Conservation (phyloP, 2,113 vertebrate genomes). For the Lucifuga dentata region DNA sequence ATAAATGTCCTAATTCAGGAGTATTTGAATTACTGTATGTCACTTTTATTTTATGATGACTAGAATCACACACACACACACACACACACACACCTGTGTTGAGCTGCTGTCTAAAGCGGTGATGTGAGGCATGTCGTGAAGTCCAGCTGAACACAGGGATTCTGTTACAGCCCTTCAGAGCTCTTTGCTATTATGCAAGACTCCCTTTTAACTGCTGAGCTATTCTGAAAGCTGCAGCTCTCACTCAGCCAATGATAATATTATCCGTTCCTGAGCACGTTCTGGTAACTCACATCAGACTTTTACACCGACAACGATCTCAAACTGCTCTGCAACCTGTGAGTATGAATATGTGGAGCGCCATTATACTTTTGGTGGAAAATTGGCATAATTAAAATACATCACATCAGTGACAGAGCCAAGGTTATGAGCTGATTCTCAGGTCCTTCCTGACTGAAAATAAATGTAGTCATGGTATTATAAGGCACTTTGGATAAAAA, state of each 20-base stretch:
- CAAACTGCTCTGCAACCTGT: neutral
- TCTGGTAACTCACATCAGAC: constrained; percentile 2
- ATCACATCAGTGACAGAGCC: neutral
- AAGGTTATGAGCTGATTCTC: neutral
- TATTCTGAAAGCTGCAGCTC: constrained; percentile 28
- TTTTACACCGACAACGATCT: constrained; percentile 8
- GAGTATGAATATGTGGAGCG: neutral
- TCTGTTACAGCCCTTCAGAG: constrained; percentile 10
- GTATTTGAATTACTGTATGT: neutral
- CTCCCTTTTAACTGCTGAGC: constrained; percentile 6
- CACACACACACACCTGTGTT: neutral
- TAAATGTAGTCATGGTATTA: neutral
- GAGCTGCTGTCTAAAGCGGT: neutral
- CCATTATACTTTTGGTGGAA: neutral
- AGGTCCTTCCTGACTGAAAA: constrained; percentile 1
- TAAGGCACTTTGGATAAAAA: constrained; percentile 33
- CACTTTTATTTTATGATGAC: neutral
- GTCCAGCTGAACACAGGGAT: constrained; percentile 20
- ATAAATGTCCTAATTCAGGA: neutral
- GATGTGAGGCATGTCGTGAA: neutral
- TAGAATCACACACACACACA: neutral
- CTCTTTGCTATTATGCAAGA: constrained; percentile 11
- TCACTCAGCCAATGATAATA: constrained; percentile 31
- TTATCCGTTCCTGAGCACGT: constrained; percentile 12
- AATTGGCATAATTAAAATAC: constrained; percentile 5